Conservation (phyloP, 2,888 invertebrate species). For the Deilephila porcellus region DNA sequence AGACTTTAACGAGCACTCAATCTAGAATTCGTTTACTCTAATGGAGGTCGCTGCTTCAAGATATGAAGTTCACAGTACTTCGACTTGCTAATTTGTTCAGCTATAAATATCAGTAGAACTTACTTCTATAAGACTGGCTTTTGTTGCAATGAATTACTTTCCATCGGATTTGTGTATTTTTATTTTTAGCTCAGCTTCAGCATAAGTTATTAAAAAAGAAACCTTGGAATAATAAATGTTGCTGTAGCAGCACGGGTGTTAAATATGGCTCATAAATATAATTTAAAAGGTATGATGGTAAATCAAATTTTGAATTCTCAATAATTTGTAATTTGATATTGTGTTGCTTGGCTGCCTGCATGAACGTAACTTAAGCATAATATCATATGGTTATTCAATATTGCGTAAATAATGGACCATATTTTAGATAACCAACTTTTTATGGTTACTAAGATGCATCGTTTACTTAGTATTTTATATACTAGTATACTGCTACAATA, state of each 20-base stretch:
- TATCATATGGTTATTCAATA: constrained; percentile 2
- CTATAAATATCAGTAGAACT: not conserved
- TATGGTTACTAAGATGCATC: not conserved
- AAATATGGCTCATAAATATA: not conserved
- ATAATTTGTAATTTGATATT: constrained; percentile 11
- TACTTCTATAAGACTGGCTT: too few species aligned
- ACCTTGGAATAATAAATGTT: not conserved
- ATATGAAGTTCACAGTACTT: constrained; percentile 6
- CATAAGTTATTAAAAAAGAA: too few species aligned
- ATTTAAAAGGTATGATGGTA: not conserved
- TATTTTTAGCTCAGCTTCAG: not conserved
- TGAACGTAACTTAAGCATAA: not conserved
- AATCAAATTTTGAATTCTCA: not conserved
- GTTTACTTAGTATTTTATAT: not conserved
- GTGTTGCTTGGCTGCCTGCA: not conserved
- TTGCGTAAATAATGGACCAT: not conserved
- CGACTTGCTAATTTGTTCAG: not conserved
- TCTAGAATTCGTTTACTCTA: not conserved
- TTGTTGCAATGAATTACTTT: too few species aligned
- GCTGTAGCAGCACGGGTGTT: not conserved
- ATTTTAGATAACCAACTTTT: not conserved
- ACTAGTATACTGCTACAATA: too few species aligned
- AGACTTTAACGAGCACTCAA: not conserved
- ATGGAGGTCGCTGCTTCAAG: not conserved
- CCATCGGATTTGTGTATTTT: not conserved